Conservation (phyloP, 37 sponge, comb jelly and placozoan genomes). For the Halisarca cf. caerulea region DNA sequence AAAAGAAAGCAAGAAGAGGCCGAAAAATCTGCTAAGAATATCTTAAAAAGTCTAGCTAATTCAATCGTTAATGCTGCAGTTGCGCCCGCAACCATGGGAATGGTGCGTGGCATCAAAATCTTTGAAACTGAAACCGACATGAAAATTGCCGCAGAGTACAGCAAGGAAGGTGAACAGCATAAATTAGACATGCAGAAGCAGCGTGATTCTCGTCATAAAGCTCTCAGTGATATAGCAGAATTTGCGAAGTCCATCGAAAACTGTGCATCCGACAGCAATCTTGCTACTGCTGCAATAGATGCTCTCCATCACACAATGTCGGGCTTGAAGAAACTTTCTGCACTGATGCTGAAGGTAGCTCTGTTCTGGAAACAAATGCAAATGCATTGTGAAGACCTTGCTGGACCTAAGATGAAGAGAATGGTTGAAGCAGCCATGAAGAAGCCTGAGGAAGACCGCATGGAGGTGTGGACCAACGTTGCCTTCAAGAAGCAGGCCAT, state of each 20-base stretch:
- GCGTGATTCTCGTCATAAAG: constrained; percentile 25
- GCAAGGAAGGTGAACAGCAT: constrained; percentile 13
- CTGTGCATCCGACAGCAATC: constrained; percentile 14
- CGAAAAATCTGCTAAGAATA: neutral
- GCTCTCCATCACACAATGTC: constrained; percentile 55
- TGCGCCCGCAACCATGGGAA: neutral
- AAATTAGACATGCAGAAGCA: constrained; percentile 8
- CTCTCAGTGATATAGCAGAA: constrained; percentile 16
- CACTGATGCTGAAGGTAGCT: constrained; percentile 65
- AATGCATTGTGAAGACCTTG: constrained; percentile 45
- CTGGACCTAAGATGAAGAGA: constrained; percentile 16
- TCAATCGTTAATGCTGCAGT: neutral
- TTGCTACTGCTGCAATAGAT: constrained; percentile 39
- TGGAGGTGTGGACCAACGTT: constrained; percentile 40
- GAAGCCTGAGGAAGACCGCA: constrained; percentile 37
- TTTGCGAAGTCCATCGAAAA: constrained; percentile 29
- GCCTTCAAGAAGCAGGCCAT: constrained; percentile 52
- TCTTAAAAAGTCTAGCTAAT: too few species aligned
- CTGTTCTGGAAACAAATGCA: constrained; percentile 68
- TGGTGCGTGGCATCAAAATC: neutral
- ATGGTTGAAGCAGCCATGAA: constrained; percentile 39
- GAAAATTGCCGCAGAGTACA: neutral
- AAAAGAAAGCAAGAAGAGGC: neutral
- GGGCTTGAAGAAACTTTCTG: constrained; percentile 52
- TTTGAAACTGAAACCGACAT: neutral